Evolutionary conservation across 2,797 vertebrate genomes (phyloP).

Genomic region (Geotrypetes seraphini): DNA sequence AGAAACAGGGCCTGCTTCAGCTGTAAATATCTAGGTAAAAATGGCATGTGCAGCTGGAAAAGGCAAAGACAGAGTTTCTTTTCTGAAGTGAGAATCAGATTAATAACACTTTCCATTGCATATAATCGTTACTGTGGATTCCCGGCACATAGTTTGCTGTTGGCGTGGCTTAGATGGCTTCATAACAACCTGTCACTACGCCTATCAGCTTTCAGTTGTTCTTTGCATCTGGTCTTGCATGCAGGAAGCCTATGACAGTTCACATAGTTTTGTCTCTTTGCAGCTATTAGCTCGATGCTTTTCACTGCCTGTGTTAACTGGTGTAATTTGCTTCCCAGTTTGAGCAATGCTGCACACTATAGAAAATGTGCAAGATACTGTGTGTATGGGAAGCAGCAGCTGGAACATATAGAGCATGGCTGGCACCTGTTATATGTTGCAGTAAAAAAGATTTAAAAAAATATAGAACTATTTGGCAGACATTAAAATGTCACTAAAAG

Average conservation of each 20-base stretch:
- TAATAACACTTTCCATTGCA: not conserved
- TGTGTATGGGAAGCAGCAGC: not conserved
- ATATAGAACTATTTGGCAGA: constrained; percentile 30
- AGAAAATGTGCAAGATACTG: constrained; percentile 10
- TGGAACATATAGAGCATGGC: constrained; percentile 19
- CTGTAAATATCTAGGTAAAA: no score
- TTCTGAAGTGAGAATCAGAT: not conserved
- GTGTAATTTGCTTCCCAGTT: constrained; percentile 3
- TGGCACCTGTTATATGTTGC: no score
- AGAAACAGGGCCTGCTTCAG: no score
- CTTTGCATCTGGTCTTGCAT: constrained; percentile 6
- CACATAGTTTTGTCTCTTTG: not conserved
- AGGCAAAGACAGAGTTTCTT: no score
- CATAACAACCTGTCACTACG: not conserved
- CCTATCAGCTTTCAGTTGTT: not conserved
- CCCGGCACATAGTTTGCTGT: constrained; percentile 3
- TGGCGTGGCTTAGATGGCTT: constrained; percentile 6
- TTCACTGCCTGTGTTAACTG: not conserved
- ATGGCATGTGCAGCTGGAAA: no score
- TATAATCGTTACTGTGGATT: constrained; percentile 1
- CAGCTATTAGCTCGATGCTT: not conserved
- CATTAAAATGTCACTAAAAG: constrained; percentile 17
- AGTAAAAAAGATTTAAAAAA: constrained; percentile 1
- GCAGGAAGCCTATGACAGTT: not conserved
- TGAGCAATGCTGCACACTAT: fast-evolving